A percentile compares a stretch with the other conserved stretches of the same genome.
Conservation (phyloP, 2,888 invertebrate genomes). For the Tryphoninae sp. region DNA sequence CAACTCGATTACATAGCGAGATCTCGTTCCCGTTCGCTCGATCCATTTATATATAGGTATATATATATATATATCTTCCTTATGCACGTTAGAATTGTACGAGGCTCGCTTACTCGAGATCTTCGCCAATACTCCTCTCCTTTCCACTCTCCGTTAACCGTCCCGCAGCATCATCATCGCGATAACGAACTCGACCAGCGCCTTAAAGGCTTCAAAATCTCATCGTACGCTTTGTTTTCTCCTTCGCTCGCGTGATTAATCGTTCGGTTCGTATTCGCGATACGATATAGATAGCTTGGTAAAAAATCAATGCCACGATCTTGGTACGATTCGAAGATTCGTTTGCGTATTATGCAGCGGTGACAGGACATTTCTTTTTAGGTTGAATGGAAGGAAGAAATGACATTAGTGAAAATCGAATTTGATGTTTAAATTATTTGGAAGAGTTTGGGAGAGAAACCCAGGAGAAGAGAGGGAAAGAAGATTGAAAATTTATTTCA, state of each 20-base stretch:
- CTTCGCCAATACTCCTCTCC: background rate
- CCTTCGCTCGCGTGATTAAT: conserved; percentile 57
- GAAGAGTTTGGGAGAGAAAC: conserved; percentile 6
- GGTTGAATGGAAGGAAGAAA: background rate
- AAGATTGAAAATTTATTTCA: background rate
- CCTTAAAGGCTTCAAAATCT: conserved; percentile 17
- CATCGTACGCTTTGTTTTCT: conserved; percentile 40
- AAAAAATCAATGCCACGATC: conserved; percentile 59
- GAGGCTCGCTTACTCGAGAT: too few species aligned
- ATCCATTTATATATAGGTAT: conserved; percentile 17
- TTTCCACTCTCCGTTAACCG: conserved; percentile 70
- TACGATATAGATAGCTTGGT: conserved; percentile 43
- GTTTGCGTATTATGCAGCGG: background rate
- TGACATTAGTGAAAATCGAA: conserved; percentile 12
- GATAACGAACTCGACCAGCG: conserved; percentile 35
- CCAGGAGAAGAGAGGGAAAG: background rate
- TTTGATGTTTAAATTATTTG: background rate
- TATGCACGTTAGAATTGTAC: background rate
- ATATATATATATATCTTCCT: conserved; percentile 23
- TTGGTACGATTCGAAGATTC: conserved; percentile 35
- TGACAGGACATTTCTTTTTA: background rate
- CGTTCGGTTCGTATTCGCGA: conserved; percentile 35
- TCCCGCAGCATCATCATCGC: conserved; percentile 2
- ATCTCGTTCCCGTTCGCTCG: conserved; percentile 62
- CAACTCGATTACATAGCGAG: conserved; percentile 65